These are phyloP conservation scores for Sminthurinus aureus DNA, from an alignment of 2,888 invertebrate genomes.

Conservation along the genomic window DNA sequence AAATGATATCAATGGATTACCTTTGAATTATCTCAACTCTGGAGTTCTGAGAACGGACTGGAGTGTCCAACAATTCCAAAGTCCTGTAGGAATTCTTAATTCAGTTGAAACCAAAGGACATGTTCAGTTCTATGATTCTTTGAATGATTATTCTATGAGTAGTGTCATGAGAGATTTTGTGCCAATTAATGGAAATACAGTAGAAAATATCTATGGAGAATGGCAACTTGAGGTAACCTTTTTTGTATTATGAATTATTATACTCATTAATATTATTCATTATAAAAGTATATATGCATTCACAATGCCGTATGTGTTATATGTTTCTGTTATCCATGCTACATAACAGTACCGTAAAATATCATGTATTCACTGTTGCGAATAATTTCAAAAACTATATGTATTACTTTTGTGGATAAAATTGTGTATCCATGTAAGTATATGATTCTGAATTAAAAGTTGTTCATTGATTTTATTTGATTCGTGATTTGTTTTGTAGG, in stretches of 20 bases:
- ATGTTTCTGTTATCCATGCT: too few species aligned
- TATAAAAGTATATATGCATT: neutral
- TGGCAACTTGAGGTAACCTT: slow-evolving; percentile 41
- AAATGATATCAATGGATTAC: slow-evolving; percentile 43
- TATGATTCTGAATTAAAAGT: neutral
- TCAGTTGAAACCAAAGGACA: slow-evolving; percentile 32
- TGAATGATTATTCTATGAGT: slow-evolving; percentile 42
- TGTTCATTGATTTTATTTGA: slow-evolving; percentile 4
- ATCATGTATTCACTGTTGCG: too few species aligned
- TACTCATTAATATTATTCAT: too few species aligned
- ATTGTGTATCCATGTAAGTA: too few species aligned
- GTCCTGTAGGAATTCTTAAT: slow-evolving; percentile 27
- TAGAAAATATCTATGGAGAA: slow-evolving; percentile 24
- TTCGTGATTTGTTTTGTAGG: neutral
- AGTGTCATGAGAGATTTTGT: slow-evolving; percentile 46
- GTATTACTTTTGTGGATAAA: neutral
- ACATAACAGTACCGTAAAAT: too few species aligned
- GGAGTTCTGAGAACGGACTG: slow-evolving; percentile 44
- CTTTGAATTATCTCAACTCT: slow-evolving; percentile 20
- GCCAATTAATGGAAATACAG: slow-evolving; percentile 34
- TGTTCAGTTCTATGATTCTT: slow-evolving; percentile 25
- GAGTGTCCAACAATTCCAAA: slow-evolving; percentile 42
- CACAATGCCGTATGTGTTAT: too few species aligned
- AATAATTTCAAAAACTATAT: too few species aligned
- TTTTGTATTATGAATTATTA: neutral